phyloP scores from a whole-genome alignment of 2,113 vertebrate genomes.

The Aplodontia rufa region DNA sequence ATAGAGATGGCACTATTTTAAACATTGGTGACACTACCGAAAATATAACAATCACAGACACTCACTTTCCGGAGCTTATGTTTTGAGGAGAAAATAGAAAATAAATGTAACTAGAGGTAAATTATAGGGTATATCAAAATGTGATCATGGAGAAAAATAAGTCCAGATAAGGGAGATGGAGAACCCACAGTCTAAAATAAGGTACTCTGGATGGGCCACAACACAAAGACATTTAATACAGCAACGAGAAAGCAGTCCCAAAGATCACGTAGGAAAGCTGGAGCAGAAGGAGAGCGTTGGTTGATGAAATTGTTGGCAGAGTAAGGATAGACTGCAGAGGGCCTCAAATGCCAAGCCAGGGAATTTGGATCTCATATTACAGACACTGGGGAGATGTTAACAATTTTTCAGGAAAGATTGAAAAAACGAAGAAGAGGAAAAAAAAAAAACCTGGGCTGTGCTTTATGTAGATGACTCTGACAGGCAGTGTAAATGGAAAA shows the following conservation, averaged over 20 bases:
- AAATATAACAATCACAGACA: neutral
- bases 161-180: neutral
- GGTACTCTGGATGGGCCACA: neutral
- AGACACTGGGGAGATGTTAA: constrained; percentile 60
- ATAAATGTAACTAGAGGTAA: neutral
- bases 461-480: constrained; percentile 35
- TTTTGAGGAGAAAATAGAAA: neutral
- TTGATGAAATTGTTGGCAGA: constrained; percentile 67
- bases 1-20: neutral
- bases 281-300: constrained; percentile 52
- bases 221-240: neutral
- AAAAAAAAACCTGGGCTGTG: constrained; percentile 13
- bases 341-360: constrained; percentile 64
- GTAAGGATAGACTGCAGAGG: constrained; percentile 44
- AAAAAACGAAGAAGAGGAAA: constrained; percentile 23
- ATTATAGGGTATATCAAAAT: neutral
- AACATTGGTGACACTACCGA: neutral
- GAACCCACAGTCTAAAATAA: neutral
- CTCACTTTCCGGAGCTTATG: neutral
- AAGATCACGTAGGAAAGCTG: neutral
- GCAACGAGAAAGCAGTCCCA: neutral
- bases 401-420: constrained; percentile 55
- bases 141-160: neutral
- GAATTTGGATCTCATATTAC: constrained; percentile 68
- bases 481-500: neutral